These are phyloP conservation scores for Heteropelma amictum DNA, from an alignment of 2,888 invertebrate species.

Conservation along the genomic window DNA sequence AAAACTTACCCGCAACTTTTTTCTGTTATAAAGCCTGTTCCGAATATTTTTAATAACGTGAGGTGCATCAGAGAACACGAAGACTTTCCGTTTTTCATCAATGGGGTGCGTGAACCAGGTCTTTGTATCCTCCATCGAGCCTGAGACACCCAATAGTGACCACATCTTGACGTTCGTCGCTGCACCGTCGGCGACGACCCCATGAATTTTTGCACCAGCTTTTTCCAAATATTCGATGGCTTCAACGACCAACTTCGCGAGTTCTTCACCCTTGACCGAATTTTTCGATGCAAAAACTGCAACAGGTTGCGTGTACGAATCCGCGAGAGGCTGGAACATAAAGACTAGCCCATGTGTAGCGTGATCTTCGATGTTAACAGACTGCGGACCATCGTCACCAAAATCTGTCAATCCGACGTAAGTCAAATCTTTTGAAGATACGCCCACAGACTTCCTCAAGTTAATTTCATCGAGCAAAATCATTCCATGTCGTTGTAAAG, in stretches of 20 bases:
- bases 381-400: constrained; percentile 48
- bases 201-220: no score
- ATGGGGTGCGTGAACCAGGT: neutral
- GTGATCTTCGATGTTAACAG: constrained; percentile 36
- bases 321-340: no score
- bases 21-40: neutral
- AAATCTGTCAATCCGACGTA: constrained; percentile 57
- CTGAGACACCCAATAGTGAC: neutral
- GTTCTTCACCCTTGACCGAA: no score
- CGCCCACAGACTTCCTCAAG: constrained; percentile 49
- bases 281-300: no score
- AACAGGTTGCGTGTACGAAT: no score
- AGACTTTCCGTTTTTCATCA: neutral
- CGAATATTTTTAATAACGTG: neutral
- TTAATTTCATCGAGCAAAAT: constrained; percentile 58
- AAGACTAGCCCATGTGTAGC: no score
- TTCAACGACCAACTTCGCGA: no score
- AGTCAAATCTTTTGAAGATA: constrained; percentile 46
- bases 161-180: no score
- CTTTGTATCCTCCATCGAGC: neutral
- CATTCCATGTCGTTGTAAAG: constrained; percentile 44
- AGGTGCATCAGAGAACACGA: neutral
- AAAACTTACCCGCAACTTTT: neutral
- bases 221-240: no score
- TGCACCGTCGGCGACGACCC: no score